Base-by-base conservation (phyloP, 2,797 vertebrate genomes). In the Vireo griseus region DNA sequence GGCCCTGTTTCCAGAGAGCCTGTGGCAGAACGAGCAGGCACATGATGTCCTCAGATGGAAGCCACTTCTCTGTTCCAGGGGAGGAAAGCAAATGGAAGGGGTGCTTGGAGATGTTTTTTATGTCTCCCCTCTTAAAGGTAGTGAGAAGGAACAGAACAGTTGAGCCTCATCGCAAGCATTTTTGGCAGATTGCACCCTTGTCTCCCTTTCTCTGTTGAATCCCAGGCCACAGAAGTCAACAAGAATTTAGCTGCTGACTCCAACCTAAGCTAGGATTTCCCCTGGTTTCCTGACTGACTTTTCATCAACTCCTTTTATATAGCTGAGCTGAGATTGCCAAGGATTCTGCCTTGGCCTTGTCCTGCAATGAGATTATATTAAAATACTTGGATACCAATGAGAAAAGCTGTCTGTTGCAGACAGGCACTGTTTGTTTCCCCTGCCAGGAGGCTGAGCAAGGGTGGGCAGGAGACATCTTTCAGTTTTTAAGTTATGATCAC, bases 261-360 rank as follows among this genome's bases (percentile, higher is more conserved):
- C 63, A 71, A 7, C 25, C 47, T 88, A 82, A 93, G 74, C 67
- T 61, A 89, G 85, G 61, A 89, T 93, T 91, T 94, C 39, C 44
- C 35, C 35, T 61, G 28, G 19, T 85, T 83, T 91, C 62, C 84
- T 85, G 83, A 81, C 10, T 80, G 81, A 42, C 50, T 85, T 95
- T 63, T 89, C 65, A 31, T 67, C 59, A 77, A 28, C 44, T 68
- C 35, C 50, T 89, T 85, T 85, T 50, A 51, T 31, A 11, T 2
- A 48, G 52, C 31, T 67, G 55, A 68, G 51, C 52, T 87, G 87
- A 78, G 59, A 67, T 86, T 47, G 72, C 67, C 62, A 52, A 91
- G 74, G 77, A 62, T 75, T 89, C 78, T 54, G 25, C 50, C 59
- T 81, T 2, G 2, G 52, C 58, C 81, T 89, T 54, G 19, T 85